A percentile compares a stretch with the other conserved stretches of the same genome.
phyloP scores from a whole-genome alignment of 2,113 vertebrate genomes.

The Microcebus tavaratra region DNA sequence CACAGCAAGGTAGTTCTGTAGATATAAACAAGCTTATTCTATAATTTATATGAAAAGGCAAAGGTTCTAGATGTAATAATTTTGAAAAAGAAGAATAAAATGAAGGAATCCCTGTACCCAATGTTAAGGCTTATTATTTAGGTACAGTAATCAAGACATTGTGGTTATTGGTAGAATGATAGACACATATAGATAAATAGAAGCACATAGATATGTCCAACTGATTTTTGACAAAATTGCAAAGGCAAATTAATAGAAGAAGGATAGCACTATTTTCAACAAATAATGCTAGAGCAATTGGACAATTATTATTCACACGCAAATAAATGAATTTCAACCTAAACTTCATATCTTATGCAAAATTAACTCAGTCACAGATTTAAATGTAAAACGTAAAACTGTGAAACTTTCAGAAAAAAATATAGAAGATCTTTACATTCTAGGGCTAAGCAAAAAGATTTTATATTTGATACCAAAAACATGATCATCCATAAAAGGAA shows the following conservation, averaged over 20 bases:
- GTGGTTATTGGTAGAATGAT: background rate
- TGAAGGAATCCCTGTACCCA: background rate
- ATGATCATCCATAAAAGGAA: background rate
- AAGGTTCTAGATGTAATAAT: background rate
- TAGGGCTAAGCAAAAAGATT: background rate
- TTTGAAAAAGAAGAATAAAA: constrained; percentile 26
- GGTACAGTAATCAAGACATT: background rate
- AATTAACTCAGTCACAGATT: background rate
- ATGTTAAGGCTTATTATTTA: background rate
- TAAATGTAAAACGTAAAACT: constrained; percentile 12
- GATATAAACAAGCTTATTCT: background rate
- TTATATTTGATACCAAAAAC: constrained; percentile 21
- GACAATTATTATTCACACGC: background rate
- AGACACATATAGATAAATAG: background rate
- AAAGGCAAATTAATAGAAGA: background rate
- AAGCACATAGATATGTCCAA: background rate
- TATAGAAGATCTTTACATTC: background rate
- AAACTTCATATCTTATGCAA: background rate
- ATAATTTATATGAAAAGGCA: constrained; percentile 6
- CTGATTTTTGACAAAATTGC: background rate
- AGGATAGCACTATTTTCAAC: background rate
- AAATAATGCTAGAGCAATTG: background rate
- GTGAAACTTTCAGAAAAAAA: background rate
- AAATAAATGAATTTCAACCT: background rate
- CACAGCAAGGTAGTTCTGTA: background rate